phyloP scores from a whole-genome alignment of 2,888 invertebrate species.

The Fragum fragum region DNA sequence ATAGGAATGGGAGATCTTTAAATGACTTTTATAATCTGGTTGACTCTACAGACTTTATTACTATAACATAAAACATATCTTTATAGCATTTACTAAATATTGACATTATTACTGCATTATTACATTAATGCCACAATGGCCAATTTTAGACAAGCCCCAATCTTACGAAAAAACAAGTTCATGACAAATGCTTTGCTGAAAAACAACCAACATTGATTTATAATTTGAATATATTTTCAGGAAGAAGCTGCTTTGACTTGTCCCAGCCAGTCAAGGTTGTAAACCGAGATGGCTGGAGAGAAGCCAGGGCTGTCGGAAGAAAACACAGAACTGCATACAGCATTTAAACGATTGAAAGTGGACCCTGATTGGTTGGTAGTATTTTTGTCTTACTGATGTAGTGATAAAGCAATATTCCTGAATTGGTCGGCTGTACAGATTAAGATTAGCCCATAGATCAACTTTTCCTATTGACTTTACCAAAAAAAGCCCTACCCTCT shows the following conservation, averaged over 20 bases:
- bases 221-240: constrained; percentile 8
- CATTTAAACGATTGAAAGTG: constrained; percentile 75
- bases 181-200: no score
- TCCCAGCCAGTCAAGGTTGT: constrained; percentile 25
- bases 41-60: no score
- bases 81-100: no score
- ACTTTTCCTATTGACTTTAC: neutral
- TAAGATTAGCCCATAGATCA: neutral
- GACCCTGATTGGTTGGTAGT: constrained; percentile 66
- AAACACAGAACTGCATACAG: constrained; percentile 63
- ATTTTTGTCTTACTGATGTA: neutral
- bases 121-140: no score
- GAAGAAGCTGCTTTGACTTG: neutral
- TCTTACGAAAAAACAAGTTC: no score
- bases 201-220: no score
- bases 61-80: no score
- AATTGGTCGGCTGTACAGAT: neutral
- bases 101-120: no score
- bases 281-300: constrained; percentile 60
- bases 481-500: no score
- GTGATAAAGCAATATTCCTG: neutral
- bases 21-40: no score
- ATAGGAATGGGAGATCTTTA: no score
- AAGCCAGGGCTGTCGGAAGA: constrained; percentile 44
- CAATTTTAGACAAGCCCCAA: no score